A percentile compares a stretch with the other conserved stretches of the same genome.
Conservation (phyloP, 2,113 vertebrate species). For the Sceloporus undulatus region DNA sequence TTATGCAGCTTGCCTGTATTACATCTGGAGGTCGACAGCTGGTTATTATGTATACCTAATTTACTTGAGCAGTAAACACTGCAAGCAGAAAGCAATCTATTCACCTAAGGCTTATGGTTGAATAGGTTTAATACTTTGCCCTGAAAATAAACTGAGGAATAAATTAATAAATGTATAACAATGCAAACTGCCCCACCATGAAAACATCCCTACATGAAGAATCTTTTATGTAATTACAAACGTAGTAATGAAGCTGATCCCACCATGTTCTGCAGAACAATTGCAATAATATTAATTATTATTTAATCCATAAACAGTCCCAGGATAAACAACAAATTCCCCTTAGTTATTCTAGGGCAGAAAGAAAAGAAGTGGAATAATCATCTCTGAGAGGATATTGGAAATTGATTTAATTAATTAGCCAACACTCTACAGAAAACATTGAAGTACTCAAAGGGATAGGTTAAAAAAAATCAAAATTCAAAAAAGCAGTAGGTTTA, state of each 20-base stretch:
- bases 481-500: not conserved
- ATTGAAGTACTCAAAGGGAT: not conserved
- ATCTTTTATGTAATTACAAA: constrained; percentile 62
- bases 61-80: constrained; percentile 76
- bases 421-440: constrained; percentile 7
- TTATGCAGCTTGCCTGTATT: constrained; percentile 70
- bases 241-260: constrained; percentile 39
- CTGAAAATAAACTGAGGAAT: constrained; percentile 70
- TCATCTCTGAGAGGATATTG: not conserved
- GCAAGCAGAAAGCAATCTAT: constrained; percentile 67
- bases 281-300: constrained; percentile 55
- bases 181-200: constrained; percentile 13
- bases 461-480: not conserved
- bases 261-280: constrained; percentile 53
- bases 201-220: constrained; percentile 50
- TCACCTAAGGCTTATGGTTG: constrained; percentile 72
- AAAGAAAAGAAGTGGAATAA: constrained; percentile 19
- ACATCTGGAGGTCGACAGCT: constrained; percentile 79
- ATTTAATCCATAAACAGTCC: constrained; percentile 51
- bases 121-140: constrained; percentile 70
- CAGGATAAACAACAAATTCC: constrained; percentile 47
- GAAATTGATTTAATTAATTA: constrained; percentile 38
- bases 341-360: constrained; percentile 19
- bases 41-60: constrained; percentile 81
- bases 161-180: constrained; percentile 66